phyloP scores from a whole-genome alignment of 1,140 invertebrate genomes.

The Cephus cinctus region DNA sequence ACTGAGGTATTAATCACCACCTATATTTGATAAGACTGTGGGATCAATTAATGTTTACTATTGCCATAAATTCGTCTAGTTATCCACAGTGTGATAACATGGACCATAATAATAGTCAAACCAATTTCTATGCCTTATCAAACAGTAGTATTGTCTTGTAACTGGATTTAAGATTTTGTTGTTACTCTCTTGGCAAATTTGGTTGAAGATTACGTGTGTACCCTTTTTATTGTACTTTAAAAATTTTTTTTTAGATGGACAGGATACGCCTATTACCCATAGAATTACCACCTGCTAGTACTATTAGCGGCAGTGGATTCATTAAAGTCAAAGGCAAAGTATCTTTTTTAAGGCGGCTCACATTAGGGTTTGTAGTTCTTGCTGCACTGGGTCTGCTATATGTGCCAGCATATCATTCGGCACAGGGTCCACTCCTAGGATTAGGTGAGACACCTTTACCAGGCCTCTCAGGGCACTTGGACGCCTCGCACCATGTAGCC shows the following conservation, averaged over 20 bases:
- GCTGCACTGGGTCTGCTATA: constrained; percentile 45
- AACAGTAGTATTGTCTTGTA: no score
- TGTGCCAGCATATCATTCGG: constrained; percentile 52
- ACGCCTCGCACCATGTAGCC: constrained; percentile 34
- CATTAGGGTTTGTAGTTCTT: constrained; percentile 44
- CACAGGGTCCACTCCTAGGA: constrained; percentile 44
- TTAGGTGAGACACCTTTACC: constrained; percentile 47
- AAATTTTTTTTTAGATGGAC: constrained; percentile 38
- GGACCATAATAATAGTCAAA: no score
- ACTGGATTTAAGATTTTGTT: no score
- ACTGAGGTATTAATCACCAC: no score
- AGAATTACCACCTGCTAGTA: constrained; percentile 35
- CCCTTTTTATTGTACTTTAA: no score
- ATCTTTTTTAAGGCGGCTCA: constrained; percentile 44
- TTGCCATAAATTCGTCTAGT: no score
- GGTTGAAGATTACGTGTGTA: no score
- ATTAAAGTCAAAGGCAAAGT: constrained; percentile 36
- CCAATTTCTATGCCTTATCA: no score
- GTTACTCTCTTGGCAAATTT: no score
- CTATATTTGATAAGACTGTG: no score
- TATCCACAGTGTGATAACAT: no score
- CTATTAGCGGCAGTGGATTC: constrained; percentile 27
- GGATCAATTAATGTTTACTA: no score
- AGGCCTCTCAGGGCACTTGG: constrained; percentile 26
- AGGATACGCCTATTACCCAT: constrained; percentile 35